These are phyloP conservation scores for Urophycis tenuis DNA, from an alignment of 2,797 vertebrate genomes.

Conservation along the genomic window DNA sequence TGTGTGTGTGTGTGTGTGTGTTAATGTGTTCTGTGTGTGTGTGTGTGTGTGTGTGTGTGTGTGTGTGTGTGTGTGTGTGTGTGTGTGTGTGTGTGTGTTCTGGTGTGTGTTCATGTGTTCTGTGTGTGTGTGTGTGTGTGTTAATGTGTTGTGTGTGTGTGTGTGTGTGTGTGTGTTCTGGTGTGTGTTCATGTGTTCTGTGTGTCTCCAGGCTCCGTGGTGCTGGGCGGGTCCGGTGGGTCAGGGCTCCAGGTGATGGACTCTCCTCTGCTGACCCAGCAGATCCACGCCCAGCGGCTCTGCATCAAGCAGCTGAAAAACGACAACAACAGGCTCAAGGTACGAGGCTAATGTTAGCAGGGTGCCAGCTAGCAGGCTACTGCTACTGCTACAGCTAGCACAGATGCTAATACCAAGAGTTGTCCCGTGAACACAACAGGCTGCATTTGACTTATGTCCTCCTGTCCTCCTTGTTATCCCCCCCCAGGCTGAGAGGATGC, in stretches of 20 bases:
- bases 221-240: slow-evolving; percentile 53
- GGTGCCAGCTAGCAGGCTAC: not conserved
- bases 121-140: too few species aligned
- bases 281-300: slow-evolving; percentile 87
- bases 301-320: slow-evolving; percentile 91
- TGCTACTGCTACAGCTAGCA: too few species aligned
- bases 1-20: too few species aligned
- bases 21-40: too few species aligned
- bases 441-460: not conserved
- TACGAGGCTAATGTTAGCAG: slow-evolving; percentile 33
- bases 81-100: too few species aligned
- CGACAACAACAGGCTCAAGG: slow-evolving; percentile 90
- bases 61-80: not conserved
- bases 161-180: too few species aligned
- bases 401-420: not conserved
- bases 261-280: slow-evolving; percentile 88
- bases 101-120: too few species aligned
- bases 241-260: slow-evolving; percentile 87
- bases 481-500: slow-evolving; percentile 84
- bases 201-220: slow-evolving; percentile 52
- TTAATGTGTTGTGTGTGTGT: not conserved
- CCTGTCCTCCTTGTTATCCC: not conserved
- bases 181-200: too few species aligned
- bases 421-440: too few species aligned
- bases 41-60: too few species aligned